Evolutionary conservation across 2,888 invertebrate species (phyloP).

Genomic region (Phortica okadai): DNA sequence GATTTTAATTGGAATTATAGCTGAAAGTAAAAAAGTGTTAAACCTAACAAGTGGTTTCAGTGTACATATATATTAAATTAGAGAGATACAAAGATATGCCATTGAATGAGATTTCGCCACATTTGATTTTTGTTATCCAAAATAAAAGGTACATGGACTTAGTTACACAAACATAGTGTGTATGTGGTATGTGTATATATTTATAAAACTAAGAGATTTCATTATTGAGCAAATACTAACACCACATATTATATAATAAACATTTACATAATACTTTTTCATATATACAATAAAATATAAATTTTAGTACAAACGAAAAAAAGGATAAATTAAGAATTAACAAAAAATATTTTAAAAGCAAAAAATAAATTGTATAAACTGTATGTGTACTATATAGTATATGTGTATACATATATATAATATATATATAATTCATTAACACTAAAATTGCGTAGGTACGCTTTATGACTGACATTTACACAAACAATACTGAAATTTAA

Average conservation of each 20-base stretch:
- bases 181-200: too few relatives aligned
- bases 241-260: constrained; percentile 17
- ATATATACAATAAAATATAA: background rate
- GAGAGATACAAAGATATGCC: constrained; percentile 11
- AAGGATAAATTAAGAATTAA: background rate
- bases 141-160: constrained; percentile 24
- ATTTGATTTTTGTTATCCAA: constrained; percentile 5
- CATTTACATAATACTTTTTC: background rate
- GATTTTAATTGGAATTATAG: background rate
- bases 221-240: constrained; percentile 27
- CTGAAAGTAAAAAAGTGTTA: constrained; percentile 4
- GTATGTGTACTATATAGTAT: too few relatives aligned
- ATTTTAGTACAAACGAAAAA: background rate
- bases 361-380: too few relatives aligned
- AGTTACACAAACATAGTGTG: background rate
- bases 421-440: too few relatives aligned
- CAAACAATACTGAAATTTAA: too few relatives aligned
- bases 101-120: background rate
- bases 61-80: constrained; percentile 44
- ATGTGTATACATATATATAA: too few relatives aligned
- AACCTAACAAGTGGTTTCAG: constrained; percentile 31
- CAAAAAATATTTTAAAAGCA: background rate
- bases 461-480: too few relatives aligned
- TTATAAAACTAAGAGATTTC: background rate
- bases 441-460: too few relatives aligned